Conservation (phyloP, 2,113 vertebrate genomes). For the Elaphurus davidianus region DNA sequence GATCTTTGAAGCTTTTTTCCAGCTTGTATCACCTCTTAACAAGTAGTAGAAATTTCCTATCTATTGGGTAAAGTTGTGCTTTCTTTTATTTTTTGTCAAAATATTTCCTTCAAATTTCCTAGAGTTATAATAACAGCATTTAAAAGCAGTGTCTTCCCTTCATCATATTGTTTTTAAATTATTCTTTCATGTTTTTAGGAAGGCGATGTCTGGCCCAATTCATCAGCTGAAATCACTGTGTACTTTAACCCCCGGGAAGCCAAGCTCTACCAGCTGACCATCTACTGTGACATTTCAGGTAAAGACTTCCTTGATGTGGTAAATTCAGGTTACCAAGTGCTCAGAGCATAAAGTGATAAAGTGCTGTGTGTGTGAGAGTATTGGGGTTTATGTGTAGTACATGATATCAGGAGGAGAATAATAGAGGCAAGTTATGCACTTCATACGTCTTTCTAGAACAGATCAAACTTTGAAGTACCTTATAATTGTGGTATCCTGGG, state of each 20-base stretch:
- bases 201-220: conserved; percentile 89
- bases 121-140: neutral
- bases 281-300: conserved; percentile 92
- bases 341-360: neutral
- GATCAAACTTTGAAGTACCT: neutral
- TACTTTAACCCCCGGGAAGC: conserved; percentile 87
- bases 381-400: neutral
- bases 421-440: neutral
- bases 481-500: neutral
- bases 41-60: neutral
- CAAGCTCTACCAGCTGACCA: conserved; percentile 82
- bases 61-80: neutral
- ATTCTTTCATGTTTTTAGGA: conserved; percentile 79
- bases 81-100: neutral
- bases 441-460: neutral
- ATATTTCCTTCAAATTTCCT: neutral
- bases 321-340: neutral
- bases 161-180: neutral
- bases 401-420: neutral
- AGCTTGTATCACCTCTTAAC: neutral
- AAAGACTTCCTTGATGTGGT: neutral
- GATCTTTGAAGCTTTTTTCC: neutral
- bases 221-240: conserved; percentile 82
- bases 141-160: neutral
- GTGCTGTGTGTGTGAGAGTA: neutral